Conservation (phyloP, 2,113 vertebrate genomes). For the Crotalus helleri region DNA sequence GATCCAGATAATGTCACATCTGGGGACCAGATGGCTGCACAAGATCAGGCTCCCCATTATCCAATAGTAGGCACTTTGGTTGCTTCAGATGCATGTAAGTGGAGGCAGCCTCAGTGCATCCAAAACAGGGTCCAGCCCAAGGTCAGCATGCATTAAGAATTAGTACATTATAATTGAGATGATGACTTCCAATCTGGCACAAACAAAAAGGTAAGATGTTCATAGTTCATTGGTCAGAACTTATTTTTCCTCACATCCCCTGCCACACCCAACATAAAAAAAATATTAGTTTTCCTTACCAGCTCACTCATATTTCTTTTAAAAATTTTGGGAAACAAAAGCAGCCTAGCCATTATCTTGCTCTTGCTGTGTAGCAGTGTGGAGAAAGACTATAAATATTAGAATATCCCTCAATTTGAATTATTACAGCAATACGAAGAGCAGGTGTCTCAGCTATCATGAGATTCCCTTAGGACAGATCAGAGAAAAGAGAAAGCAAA, state of each 20-base stretch:
- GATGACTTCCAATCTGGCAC: background rate
- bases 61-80: background rate
- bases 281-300: constrained; percentile 5
- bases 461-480: constrained; percentile 23
- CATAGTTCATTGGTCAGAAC: constrained; percentile 25
- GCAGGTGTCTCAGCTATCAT: constrained; percentile 11
- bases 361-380: constrained; percentile 9
- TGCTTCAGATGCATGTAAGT: background rate
- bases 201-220: constrained; percentile 10
- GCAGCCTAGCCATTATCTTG: background rate
- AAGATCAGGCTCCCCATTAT: background rate
- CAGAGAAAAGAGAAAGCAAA: constrained; percentile 25
- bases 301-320: background rate
- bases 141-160: background rate
- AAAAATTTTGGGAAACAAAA: background rate
- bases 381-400: background rate
- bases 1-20: background rate
- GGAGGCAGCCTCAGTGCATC: background rate
- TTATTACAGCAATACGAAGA: constrained; percentile 13
- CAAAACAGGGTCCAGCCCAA: no score
- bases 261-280: background rate
- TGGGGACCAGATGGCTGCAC: background rate
- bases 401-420: constrained; percentile 30
- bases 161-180: background rate
- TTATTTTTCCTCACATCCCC: background rate